These are phyloP conservation scores for Colostygia pectinataria DNA, from an alignment of 2,888 invertebrate species.

Conservation along the genomic window DNA sequence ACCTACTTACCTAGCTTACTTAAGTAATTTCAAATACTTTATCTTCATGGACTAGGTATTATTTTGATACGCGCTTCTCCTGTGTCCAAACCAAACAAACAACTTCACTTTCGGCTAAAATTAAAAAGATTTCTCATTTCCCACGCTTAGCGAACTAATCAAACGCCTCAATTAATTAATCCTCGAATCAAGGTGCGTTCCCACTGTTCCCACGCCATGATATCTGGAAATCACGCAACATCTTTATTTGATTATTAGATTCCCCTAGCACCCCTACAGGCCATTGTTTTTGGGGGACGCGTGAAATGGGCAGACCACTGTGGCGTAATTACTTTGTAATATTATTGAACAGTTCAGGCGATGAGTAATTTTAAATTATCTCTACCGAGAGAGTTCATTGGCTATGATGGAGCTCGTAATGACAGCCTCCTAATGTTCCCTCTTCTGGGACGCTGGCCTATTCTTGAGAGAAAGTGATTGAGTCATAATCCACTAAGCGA, in stretches of 20 bases:
- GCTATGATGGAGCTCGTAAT: no score
- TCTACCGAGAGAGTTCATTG: no score
- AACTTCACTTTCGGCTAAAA: neutral
- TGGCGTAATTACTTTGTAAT: conserved; percentile 59
- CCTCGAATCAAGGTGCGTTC: conserved; percentile 77
- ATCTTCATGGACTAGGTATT: no score
- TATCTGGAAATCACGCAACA: conserved; percentile 82
- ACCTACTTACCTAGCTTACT: no score
- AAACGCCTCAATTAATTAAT: conserved; percentile 75
- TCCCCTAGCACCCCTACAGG: conserved; percentile 50
- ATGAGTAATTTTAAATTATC: conserved; percentile 22
- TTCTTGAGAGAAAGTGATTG: no score
- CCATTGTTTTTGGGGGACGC: conserved; percentile 79
- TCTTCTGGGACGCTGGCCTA: no score
- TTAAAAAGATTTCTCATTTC: conserved; percentile 44
- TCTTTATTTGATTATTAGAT: conserved; percentile 77
- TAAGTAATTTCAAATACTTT: no score
- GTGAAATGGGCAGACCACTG: conserved; percentile 70
- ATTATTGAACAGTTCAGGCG: conserved; percentile 40
- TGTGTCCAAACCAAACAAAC: neutral
- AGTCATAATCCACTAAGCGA: no score
- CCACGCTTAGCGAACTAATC: conserved; percentile 60
- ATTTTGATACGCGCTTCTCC: neutral
- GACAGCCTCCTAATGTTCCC: no score
- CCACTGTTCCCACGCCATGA: conserved; percentile 64